Conservation (phyloP, 2,797 vertebrate species). For the Rhabdomys pumilio region DNA sequence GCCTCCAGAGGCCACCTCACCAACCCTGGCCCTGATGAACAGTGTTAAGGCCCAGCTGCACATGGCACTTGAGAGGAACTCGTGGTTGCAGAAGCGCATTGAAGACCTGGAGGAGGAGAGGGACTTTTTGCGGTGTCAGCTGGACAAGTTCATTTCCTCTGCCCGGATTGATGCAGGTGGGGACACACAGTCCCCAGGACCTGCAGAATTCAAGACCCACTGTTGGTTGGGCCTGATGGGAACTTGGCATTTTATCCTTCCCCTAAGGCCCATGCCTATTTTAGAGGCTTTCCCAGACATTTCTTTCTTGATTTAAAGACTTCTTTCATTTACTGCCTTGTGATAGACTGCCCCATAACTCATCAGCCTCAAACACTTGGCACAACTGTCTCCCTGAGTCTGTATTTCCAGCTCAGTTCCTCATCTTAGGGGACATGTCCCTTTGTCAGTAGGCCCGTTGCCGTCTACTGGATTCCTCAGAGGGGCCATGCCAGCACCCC, state of each 20-base stretch:
- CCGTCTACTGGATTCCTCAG: background rate
- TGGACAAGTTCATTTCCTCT: constrained; percentile 95
- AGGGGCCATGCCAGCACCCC: background rate
- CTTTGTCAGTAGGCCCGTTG: background rate
- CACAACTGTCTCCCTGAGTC: background rate
- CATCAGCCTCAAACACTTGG: background rate
- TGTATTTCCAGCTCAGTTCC: too few relatives aligned
- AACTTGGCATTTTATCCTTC: background rate
- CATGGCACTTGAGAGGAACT: constrained; percentile 95
- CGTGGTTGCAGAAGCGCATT: constrained; percentile 95
- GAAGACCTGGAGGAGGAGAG: constrained; percentile 96
- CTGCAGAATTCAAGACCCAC: background rate
- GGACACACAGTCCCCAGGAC: constrained; percentile 25
- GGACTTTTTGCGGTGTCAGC: constrained; percentile 95
- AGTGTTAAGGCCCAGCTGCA: constrained; percentile 94
- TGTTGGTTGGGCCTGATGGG: background rate
- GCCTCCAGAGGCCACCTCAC: constrained; percentile 87
- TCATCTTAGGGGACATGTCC: background rate
- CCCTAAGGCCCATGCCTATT: background rate
- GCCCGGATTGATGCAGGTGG: constrained; percentile 90
- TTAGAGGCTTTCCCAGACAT: background rate
- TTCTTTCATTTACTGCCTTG: background rate
- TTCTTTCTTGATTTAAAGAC: background rate
- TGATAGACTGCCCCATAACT: background rate
- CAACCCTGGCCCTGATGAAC: constrained; percentile 92